Conservation (phyloP, 2,888 invertebrate species). For the Watsonalla binaria region DNA sequence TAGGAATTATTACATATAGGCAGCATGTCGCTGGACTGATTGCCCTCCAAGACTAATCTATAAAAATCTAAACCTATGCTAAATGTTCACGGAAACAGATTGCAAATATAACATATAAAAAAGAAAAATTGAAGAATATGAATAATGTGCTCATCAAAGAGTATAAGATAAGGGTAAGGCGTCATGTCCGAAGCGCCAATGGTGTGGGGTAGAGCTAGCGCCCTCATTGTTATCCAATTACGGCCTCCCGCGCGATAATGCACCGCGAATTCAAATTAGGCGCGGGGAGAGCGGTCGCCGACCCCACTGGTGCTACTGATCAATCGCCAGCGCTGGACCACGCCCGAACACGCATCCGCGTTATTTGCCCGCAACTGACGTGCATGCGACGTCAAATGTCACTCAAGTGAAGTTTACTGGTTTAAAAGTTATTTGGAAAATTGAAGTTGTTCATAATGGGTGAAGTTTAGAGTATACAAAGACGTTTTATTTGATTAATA, state of each 20-base stretch:
- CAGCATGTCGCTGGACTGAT: too few relatives aligned
- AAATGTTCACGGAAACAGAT: too few relatives aligned
- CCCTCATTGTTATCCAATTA: slow-evolving; percentile 78
- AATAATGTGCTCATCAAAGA: too few relatives aligned
- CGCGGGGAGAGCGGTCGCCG: slow-evolving; percentile 72
- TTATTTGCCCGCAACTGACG: slow-evolving; percentile 19
- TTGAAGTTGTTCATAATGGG: too few relatives aligned
- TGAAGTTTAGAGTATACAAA: too few relatives aligned
- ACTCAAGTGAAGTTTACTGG: background rate
- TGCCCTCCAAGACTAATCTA: too few relatives aligned
- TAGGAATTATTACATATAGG: too few relatives aligned
- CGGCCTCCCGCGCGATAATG: slow-evolving; percentile 73
- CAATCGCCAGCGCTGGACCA: slow-evolving; percentile 70
- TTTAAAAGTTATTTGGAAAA: background rate
- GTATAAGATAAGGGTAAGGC: slow-evolving; percentile 19
- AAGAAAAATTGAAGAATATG: too few relatives aligned
- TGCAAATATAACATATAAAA: too few relatives aligned
- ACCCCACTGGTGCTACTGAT: slow-evolving; percentile 71
- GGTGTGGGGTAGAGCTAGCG: slow-evolving; percentile 57
- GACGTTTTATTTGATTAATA: too few relatives aligned
- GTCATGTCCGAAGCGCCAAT: slow-evolving; percentile 47
- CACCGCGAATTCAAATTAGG: slow-evolving; percentile 77
- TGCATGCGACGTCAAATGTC: slow-evolving; percentile 10
- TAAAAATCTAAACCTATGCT: too few relatives aligned
- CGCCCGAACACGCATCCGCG: slow-evolving; percentile 35